A percentile compares a stretch with the other conserved stretches of the same genome.
Evolutionary conservation across 2,888 invertebrate species (phyloP).

Genomic region (Acheta domesticus): DNA sequence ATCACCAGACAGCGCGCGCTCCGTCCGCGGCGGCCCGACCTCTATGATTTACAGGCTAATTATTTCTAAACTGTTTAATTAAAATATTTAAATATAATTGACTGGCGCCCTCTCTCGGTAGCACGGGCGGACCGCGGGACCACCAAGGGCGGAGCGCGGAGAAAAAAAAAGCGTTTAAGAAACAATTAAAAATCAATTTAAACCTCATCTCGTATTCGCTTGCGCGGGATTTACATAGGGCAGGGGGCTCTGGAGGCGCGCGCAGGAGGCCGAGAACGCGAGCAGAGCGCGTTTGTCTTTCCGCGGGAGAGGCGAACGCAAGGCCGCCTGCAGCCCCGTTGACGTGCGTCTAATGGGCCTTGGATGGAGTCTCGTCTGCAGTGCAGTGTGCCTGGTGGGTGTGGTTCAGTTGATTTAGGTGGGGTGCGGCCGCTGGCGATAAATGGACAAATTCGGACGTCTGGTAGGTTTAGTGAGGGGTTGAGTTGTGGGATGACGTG

Average conservation of each 20-base stretch:
- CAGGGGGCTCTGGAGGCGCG: not conserved
- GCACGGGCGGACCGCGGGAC: not conserved
- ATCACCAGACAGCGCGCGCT: not conserved
- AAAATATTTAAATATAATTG: conserved; percentile 18
- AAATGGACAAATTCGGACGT: no score
- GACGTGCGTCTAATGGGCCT: no score
- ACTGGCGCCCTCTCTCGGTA: not conserved
- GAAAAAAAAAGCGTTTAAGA: not conserved
- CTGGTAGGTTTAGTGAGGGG: no score
- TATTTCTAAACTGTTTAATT: conserved; percentile 18
- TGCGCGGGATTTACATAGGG: not conserved
- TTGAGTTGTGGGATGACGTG: no score
- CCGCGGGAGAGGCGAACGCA: no score
- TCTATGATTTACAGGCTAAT: not conserved
- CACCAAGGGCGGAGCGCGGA: not conserved
- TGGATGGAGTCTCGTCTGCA: no score
- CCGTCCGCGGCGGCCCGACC: not conserved
- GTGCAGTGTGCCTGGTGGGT: no score
- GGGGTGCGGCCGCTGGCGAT: no score
- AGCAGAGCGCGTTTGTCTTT: no score
- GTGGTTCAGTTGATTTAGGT: no score
- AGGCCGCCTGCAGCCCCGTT: no score
- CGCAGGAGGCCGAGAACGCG: not conserved
- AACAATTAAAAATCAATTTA: not conserved
- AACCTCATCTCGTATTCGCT: not conserved